Evolutionary conservation across 2,797 vertebrate species (phyloP).

Genomic region (Scomberomorus guttatus): DNA sequence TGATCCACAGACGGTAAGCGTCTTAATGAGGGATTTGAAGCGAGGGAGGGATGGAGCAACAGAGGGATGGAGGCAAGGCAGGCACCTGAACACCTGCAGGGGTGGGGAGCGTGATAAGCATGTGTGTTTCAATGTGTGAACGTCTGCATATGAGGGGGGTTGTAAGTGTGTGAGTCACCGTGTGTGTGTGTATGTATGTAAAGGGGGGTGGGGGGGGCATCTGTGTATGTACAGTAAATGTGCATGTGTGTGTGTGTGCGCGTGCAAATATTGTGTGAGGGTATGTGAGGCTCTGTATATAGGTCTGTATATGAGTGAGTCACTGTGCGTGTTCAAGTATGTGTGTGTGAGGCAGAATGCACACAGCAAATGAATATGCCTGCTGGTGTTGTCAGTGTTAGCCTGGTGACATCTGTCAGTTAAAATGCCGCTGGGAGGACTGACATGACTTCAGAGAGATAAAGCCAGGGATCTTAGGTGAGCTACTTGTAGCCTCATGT

Average conservation of each 20-base stretch:
- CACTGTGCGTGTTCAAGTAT: not conserved
- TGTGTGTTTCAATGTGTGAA: conserved; percentile 75
- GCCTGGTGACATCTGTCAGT: conserved; percentile 54
- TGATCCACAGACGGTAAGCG: conserved; percentile 78
- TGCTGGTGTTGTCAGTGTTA: conserved; percentile 57
- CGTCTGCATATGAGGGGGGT: conserved; percentile 44
- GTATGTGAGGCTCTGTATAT: not conserved
- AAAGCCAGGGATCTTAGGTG: conserved; percentile 42
- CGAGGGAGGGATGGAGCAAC: conserved; percentile 60
- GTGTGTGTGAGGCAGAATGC: conserved; percentile 20
- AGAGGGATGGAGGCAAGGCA: conserved; percentile 65
- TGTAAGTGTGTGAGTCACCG: conserved; percentile 34
- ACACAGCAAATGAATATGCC: conserved; percentile 41
- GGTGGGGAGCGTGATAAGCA: conserved; percentile 75
- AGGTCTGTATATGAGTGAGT: conserved; percentile 20
- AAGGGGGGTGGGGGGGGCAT: not conserved
- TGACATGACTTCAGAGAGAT: conserved; percentile 43
- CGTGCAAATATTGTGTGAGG: conserved; percentile 28
- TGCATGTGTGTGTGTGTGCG: not conserved
- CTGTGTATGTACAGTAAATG: conserved; percentile 35
- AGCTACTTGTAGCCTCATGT: conserved; percentile 39
- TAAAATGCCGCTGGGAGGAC: conserved; percentile 19
- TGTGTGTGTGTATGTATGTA: conserved; percentile 5
- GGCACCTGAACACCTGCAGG: conserved; percentile 81
- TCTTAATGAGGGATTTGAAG: conserved; percentile 81